Evolutionary conservation across 2,113 vertebrate genomes (phyloP).

Genomic region (Anoplopoma fimbria): DNA sequence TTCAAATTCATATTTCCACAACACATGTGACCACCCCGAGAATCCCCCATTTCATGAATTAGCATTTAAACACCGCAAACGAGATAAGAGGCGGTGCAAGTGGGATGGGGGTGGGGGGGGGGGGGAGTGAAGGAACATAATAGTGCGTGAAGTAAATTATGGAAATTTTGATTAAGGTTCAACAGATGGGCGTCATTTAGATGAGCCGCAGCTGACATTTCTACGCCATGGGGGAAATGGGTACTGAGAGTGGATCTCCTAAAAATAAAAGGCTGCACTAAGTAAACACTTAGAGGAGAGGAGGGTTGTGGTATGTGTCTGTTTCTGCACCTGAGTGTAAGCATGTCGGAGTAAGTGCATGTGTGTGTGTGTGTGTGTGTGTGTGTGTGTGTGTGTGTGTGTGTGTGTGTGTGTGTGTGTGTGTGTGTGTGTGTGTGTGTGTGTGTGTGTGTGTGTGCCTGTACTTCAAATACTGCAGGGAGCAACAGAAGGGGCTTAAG

Average conservation of each 20-base stretch:
- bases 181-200: conserved; percentile 75
- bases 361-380: conserved; percentile 8
- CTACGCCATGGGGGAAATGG: conserved; percentile 48
- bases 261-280: conserved; percentile 44
- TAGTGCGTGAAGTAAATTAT: conserved; percentile 67
- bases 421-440: conserved; percentile 4
- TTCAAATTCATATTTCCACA: conserved; percentile 61
- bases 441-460: neutral
- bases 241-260: conserved; percentile 12
- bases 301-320: neutral
- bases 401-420: conserved; percentile 3
- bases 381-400: neutral
- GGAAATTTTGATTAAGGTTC: conserved; percentile 72
- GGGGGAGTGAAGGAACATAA: conserved; percentile 33
- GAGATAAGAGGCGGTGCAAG: conserved; percentile 41
- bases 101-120: neutral
- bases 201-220: conserved; percentile 70
- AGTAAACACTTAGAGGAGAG: conserved; percentile 46
- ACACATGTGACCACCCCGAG: conserved; percentile 56
- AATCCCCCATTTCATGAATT: conserved; percentile 59
- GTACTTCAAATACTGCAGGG: conserved; percentile 47
- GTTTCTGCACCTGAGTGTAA: conserved; percentile 13
- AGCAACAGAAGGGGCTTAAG: conserved; percentile 40
- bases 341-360: conserved; percentile 21
- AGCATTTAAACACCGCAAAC: conserved; percentile 67